Base-by-base conservation (phyloP, 2,888 invertebrate species). In the Blastobasis lacticolella region DNA sequence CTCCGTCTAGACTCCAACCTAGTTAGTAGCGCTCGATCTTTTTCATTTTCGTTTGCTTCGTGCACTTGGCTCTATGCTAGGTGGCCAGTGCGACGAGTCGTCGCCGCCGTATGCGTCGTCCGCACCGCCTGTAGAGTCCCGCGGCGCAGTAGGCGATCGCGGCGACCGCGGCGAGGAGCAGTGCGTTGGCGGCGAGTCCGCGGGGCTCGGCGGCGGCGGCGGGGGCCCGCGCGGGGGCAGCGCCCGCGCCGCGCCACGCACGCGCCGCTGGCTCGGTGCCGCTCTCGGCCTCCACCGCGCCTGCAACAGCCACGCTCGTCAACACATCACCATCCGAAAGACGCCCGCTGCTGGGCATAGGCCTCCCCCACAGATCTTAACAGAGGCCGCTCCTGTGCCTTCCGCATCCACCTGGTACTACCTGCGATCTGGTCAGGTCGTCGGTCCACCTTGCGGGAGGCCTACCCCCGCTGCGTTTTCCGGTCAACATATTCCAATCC, bases 211-310 rank as follows among this genome's bases (percentile, higher is more conserved):
- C 69, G n/a, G 23, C 43, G 9, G 61, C 69, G 4, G 56, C 59
- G 37, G 64, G 69, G 3, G 61, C 54, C 1, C 69, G 66, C 1
- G 74, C 75, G 40, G 77, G 80, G 37, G 71, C 80, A 0, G 78
- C 84, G 8, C 78, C 87, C 7, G 88, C 87, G 8, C 89, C 90
- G 6, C 90, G 81, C 91, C 90, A 91, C 10, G 88, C 89, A 57
- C 89, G 86, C 10, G 89, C 78, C 5, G 90, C 90, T 7, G 87
- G 81, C 54, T 89, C 81, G 5, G 81, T 83, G 44, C 77, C 89
- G 3, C 23, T 23, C 54, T 84, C 87, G 40, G 75, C 69, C 23
- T 79, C 86, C 8, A 89, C 90, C 8, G 83, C 83, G 50, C 89
- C 90, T 73, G 58, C 6, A 51, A 47, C 10, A 45, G 4, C 10